A percentile compares a stretch with the other conserved stretches of the same genome.
These are phyloP conservation scores for Phataginus tetradactyla DNA, from an alignment of 2,797 vertebrate genomes.

Conservation along the genomic window DNA sequence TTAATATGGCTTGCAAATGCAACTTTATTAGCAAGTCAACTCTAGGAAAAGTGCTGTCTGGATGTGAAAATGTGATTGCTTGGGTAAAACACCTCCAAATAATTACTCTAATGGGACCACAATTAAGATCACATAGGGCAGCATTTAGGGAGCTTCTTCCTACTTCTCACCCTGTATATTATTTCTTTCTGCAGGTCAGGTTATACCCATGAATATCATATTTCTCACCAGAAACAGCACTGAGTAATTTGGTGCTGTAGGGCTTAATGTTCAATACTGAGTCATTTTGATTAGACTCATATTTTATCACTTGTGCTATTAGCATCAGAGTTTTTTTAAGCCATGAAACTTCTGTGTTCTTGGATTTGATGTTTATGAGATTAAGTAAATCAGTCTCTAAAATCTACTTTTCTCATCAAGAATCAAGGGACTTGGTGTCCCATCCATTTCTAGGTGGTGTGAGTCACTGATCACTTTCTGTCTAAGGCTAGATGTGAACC, in stretches of 20 bases:
- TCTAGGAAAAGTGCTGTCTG: constrained; percentile 67
- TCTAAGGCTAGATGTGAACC: constrained; percentile 34
- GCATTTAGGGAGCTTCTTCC: constrained; percentile 33
- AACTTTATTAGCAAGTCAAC: constrained; percentile 73
- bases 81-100: neutral
- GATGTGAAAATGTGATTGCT: constrained; percentile 44
- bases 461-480: constrained; percentile 57
- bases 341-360: constrained; percentile 41
- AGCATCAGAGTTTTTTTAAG: constrained; percentile 73
- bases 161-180: constrained; percentile 46
- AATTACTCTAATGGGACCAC: constrained; percentile 30
- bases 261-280: constrained; percentile 79
- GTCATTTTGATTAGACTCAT: constrained; percentile 83
- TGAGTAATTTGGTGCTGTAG: constrained; percentile 80
- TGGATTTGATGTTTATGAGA: constrained; percentile 63
- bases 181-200: constrained; percentile 72
- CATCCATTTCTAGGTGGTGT: neutral
- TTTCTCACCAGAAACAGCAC: constrained; percentile 81
- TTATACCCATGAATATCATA: constrained; percentile 75
- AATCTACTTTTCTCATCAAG: constrained; percentile 32
- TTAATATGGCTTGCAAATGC: constrained; percentile 53
- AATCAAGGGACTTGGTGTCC: constrained; percentile 34
- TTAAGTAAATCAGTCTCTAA: constrained; percentile 66
- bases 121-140: constrained; percentile 45
- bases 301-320: constrained; percentile 80